Conservation (phyloP, 2,888 invertebrate genomes). For the Rutpela maculata region DNA sequence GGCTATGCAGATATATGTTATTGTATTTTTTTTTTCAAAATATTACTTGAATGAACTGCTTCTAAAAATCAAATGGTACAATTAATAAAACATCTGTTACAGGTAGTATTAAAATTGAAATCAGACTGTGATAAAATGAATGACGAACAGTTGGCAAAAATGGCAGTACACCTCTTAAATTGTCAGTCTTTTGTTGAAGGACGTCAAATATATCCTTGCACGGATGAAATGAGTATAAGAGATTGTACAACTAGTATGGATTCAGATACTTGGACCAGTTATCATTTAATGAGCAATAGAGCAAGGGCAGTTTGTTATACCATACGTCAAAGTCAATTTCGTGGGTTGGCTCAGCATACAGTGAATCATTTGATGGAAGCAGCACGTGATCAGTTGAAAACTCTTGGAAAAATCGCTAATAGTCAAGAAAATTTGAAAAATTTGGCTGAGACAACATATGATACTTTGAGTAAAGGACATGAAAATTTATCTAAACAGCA, state of each 20-base stretch:
- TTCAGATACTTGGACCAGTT: constrained; percentile 82
- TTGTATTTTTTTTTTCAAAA: no score
- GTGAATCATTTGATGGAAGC: constrained; percentile 79
- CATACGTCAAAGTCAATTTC: constrained; percentile 80
- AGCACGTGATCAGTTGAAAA: constrained; percentile 67
- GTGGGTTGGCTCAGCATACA: constrained; percentile 79
- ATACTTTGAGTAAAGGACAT: constrained; percentile 62
- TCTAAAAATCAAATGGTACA: neutral
- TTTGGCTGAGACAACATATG: constrained; percentile 66
- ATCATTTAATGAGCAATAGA: constrained; percentile 81
- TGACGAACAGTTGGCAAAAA: constrained; percentile 81
- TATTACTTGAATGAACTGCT: no score
- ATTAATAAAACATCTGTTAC: constrained; percentile 19
- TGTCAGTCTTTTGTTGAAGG: constrained; percentile 81
- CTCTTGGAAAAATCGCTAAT: constrained; percentile 65
- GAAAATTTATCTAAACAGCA: constrained; percentile 73
- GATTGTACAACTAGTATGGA: constrained; percentile 82
- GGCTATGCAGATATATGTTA: no score
- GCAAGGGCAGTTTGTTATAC: constrained; percentile 82
- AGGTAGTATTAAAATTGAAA: constrained; percentile 79
- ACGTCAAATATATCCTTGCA: constrained; percentile 78
- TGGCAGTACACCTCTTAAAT: constrained; percentile 81
- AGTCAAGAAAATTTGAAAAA: constrained; percentile 67
- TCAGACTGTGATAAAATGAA: constrained; percentile 78
- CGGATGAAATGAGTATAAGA: constrained; percentile 78